Conservation (phyloP, 2,888 invertebrate species). For the Nomada goodeniana region DNA sequence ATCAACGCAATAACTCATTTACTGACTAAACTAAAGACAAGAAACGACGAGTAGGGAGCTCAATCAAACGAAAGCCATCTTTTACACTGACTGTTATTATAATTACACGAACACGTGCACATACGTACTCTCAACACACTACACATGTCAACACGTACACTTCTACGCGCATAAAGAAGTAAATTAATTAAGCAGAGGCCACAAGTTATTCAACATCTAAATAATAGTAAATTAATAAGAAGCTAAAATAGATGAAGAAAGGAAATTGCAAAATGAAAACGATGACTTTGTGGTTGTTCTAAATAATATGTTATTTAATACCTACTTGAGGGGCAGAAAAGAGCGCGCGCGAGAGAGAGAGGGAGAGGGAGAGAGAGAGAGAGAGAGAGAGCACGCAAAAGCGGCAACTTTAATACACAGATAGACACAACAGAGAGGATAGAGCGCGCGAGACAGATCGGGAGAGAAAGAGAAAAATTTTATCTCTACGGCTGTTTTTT, state of each 20-base stretch:
- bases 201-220: slow-evolving; percentile 75
- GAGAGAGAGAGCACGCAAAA: slow-evolving; percentile 31
- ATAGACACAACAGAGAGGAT: not conserved
- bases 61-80: slow-evolving; percentile 70
- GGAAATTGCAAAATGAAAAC: slow-evolving; percentile 36
- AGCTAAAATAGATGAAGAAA: slow-evolving; percentile 61
- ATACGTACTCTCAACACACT: slow-evolving; percentile 43
- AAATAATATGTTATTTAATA: slow-evolving; percentile 70
- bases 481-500: slow-evolving; percentile 75
- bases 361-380: slow-evolving; percentile 30
- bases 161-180: slow-evolving; percentile 56
- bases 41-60: slow-evolving; percentile 63
- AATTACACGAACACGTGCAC: slow-evolving; percentile 54
- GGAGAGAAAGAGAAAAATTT: slow-evolving; percentile 47
- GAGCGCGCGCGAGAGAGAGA: slow-evolving; percentile 31
- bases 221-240: slow-evolving; percentile 72
- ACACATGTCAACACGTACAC: slow-evolving; percentile 38
- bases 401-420: slow-evolving; percentile 42
- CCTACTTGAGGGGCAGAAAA: slow-evolving; percentile 47
- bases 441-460: not conserved
- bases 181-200: slow-evolving; percentile 52
- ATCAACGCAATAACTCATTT: slow-evolving; percentile 75
- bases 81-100: slow-evolving; percentile 68
- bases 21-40: slow-evolving; percentile 59
- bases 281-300: slow-evolving; percentile 69